Percentiles rank a stretch among this genome's conserved stretches.
These are phyloP conservation scores for Neodiprion pinetum DNA, from an alignment of 1,140 invertebrate species.

Conservation along the genomic window DNA sequence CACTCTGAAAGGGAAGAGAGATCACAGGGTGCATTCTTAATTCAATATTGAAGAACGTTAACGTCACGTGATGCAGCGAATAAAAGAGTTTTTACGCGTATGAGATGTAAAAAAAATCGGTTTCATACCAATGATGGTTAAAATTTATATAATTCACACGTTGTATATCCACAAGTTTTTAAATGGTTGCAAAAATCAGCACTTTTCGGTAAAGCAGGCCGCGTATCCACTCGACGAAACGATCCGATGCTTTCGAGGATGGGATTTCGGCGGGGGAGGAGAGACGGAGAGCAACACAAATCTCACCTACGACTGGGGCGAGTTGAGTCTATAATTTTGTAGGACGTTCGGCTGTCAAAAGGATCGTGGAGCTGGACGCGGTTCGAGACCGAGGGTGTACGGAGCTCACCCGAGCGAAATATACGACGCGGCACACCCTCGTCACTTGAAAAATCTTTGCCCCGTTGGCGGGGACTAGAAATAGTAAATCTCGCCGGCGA, in stretches of 20 bases:
- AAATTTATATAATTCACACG: background rate
- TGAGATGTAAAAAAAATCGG: too few species aligned
- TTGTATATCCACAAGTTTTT: background rate
- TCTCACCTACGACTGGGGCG: conserved; percentile 11
- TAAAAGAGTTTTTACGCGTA: too few species aligned
- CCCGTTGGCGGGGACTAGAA: conserved; percentile 9
- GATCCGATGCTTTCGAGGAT: too few species aligned
- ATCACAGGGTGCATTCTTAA: too few species aligned
- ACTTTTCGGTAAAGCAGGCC: too few species aligned
- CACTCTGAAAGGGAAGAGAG: too few species aligned
- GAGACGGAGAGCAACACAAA: background rate
- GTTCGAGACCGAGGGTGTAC: background rate
- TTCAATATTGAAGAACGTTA: too few species aligned
- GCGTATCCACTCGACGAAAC: too few species aligned
- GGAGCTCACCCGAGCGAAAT: conserved; percentile 38
- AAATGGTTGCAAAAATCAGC: background rate
- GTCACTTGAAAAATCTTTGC: conserved; percentile 40
- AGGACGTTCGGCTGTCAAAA: conserved; percentile 56
- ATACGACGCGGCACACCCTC: conserved; percentile 55
- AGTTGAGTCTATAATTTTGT: conserved; percentile 51
- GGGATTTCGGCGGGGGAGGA: too few species aligned
- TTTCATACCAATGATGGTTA: background rate
- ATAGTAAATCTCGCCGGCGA: background rate
- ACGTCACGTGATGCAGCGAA: too few species aligned
- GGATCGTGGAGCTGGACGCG: conserved; percentile 33